Base-by-base conservation (phyloP, 2,888 invertebrate species). In the Drosophila leonis region DNA sequence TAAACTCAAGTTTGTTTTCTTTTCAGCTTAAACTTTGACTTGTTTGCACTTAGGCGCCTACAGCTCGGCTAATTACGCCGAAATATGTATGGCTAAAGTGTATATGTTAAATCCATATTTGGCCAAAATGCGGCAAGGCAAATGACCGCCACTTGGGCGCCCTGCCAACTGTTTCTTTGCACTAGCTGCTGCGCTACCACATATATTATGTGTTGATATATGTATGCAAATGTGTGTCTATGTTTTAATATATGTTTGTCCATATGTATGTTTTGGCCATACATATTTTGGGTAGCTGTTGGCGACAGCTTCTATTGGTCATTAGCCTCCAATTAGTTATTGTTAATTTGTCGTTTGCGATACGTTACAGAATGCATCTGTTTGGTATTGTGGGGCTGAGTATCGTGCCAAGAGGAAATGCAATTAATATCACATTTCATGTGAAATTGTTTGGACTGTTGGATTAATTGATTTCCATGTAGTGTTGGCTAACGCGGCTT, bases 251-350 rank as follows among this genome's bases (percentile, higher is more conserved):
- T 27, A 24, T 52, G n/a, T 20, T 2, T 24, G 7, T 3, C 1
- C 10, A 13, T 20, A 4, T 48, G 15, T 18, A 15, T 33, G 27
- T 12, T 12, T 13, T 12, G 37, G 29, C 35, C 20, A 31, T 60
- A 52, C 44, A 54, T 60, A 68, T 44, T 67, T 78, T n/a, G 46
- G 48, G n/a, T 29, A 56, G 35, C 44, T 67, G 60, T 52, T 57
- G 46, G 54, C 66, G 65, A 65, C 69, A 64, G 65, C 70, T 69
- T 69, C 68, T 69, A 72, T 70, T 78, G 76, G 73, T 72, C 86
- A 86, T 88, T 88, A 86, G 72, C 55, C 65, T 61, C 65, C 78
- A 88, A 84, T 88, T 88, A 88, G 72, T 86, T 83, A 81, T 83
- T 88, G 87, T 84, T 86, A 88, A 86, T 88, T 81, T 84, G 89